phyloP scores from a whole-genome alignment of 2,888 invertebrate species.

The Dione juno region DNA sequence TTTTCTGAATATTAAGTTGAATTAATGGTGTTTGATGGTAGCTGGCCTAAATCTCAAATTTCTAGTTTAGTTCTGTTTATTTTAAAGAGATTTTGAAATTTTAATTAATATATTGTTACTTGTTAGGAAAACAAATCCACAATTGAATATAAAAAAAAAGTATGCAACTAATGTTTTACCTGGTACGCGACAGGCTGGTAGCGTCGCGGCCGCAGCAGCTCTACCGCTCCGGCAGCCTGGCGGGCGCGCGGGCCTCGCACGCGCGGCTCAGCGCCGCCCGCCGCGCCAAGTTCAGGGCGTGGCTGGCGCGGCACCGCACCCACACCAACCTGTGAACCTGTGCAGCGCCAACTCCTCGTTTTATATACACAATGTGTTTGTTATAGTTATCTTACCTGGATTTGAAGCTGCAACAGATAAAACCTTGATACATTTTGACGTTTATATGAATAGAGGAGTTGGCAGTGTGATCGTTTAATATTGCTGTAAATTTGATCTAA shows the following conservation, averaged over 20 bases:
- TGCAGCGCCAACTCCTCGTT: not conserved
- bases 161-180: not conserved
- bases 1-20: no score
- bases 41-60: no score
- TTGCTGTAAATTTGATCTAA: no score
- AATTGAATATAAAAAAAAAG: no score
- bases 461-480: not conserved
- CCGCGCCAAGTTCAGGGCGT: constrained; percentile 59
- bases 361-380: no score
- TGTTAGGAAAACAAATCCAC: no score
- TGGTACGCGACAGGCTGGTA: constrained; percentile 56
- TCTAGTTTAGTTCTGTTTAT: no score
- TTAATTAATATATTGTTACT: no score
- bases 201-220: constrained; percentile 67
- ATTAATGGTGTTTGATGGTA: no score
- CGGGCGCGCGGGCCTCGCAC: constrained; percentile 62
- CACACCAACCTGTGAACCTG: constrained; percentile 16
- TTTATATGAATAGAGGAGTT: not conserved
- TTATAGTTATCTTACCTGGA: not conserved
- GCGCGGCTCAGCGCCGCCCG: constrained; percentile 57
- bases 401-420: not conserved
- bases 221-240: constrained; percentile 67
- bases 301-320: constrained; percentile 51
- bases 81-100: no score
- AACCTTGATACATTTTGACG: no score